A percentile compares a stretch with the other conserved stretches of the same genome.
Conservation (phyloP, 2,113 vertebrate species). For the Tamias sibiricus region DNA sequence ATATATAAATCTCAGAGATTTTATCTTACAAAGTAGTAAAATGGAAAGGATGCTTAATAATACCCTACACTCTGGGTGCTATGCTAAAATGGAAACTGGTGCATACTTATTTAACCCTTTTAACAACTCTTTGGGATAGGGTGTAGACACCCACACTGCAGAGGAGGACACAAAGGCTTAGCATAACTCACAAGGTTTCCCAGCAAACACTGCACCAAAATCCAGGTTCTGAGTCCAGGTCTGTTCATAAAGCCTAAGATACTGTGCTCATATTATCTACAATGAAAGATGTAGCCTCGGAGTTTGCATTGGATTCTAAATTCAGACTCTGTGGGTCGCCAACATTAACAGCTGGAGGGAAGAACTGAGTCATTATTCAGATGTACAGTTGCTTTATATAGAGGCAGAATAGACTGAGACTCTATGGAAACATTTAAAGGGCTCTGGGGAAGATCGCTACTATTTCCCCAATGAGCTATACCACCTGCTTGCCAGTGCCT, state of each 20-base stretch:
- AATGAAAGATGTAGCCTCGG: background rate
- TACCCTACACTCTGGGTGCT: background rate
- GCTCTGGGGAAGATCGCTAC: slow-evolving; percentile 36
- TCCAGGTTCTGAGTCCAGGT: background rate
- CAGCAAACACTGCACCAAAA: background rate
- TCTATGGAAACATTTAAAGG: slow-evolving; percentile 44
- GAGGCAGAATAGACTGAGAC: slow-evolving; percentile 47
- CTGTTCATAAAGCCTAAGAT: background rate
- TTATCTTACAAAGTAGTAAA: background rate
- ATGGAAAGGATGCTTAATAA: background rate
- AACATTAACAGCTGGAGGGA: slow-evolving; percentile 67
- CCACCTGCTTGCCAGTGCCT: slow-evolving; percentile 17
- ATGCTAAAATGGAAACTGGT: background rate
- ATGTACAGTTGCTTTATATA: slow-evolving; percentile 61
- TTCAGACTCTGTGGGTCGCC: slow-evolving; percentile 48
- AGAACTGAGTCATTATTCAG: slow-evolving; percentile 71
- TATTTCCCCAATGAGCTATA: background rate
- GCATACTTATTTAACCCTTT: background rate
- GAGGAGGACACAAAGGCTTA: background rate
- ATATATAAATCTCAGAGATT: background rate
- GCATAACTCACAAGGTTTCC: background rate
- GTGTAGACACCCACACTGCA: background rate
- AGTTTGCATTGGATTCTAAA: slow-evolving; percentile 61
- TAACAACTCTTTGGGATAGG: background rate
- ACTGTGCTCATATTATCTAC: background rate